Evolutionary conservation across 35 echinoderm and acorn worm genomes (phyloP).

Genomic region (Stichopus chloronotus): DNA sequence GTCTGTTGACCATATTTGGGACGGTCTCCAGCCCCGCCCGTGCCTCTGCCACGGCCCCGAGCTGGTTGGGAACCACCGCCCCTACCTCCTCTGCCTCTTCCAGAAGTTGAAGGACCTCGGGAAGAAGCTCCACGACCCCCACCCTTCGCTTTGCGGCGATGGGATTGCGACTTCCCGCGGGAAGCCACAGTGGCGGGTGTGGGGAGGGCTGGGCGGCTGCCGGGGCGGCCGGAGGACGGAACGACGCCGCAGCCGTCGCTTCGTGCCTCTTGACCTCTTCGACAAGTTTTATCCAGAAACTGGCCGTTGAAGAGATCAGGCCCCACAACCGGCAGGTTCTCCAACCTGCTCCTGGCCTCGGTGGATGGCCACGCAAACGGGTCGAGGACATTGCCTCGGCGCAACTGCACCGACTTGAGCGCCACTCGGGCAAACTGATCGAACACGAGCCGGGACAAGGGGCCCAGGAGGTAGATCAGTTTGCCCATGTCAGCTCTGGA

Average conservation of each 20-base stretch:
- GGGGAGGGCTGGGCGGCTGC: not conserved
- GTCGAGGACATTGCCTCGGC: no score
- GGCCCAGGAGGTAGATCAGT: no score
- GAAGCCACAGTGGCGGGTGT: not conserved
- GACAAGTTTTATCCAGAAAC: not conserved
- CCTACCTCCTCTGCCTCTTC: not conserved
- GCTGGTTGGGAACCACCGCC: not conserved
- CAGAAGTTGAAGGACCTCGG: not conserved
- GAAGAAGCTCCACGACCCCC: not conserved
- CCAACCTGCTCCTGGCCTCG: not conserved
- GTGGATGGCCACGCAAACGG: not conserved
- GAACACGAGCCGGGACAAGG: no score
- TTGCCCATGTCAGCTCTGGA: no score
- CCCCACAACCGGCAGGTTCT: not conserved
- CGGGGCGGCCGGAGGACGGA: not conserved
- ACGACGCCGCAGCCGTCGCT: not conserved
- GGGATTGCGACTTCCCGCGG: not conserved
- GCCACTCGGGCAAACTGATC: no score
- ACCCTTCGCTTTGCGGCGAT: not conserved
- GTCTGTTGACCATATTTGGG: no score
- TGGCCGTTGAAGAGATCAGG: constrained; percentile 10
- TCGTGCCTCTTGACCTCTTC: constrained; percentile 1
- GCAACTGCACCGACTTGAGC: no score
- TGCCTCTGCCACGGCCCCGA: not conserved
- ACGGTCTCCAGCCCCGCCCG: no score